phyloP scores from a whole-genome alignment of 2,797 vertebrate genomes.

The Eulemur coronatus region DNA sequence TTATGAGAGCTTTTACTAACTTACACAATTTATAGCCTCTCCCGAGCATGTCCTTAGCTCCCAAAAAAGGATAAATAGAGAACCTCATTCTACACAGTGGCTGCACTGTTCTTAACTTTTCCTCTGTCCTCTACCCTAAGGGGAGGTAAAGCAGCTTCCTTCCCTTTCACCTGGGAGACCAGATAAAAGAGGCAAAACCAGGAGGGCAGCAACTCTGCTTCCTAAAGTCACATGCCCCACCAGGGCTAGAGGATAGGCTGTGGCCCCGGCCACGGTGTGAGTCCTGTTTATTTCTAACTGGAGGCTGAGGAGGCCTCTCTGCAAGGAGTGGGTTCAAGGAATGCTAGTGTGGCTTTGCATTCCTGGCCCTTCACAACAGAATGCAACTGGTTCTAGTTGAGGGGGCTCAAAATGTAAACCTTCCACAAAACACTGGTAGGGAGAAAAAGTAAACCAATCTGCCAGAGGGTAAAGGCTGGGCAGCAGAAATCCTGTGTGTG shows the following conservation, averaged over 20 bases:
- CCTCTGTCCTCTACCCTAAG: not conserved
- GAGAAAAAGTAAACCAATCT: conserved; percentile 13
- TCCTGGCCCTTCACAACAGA: not conserved
- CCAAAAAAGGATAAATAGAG: not conserved
- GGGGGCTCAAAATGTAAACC: conserved; percentile 1
- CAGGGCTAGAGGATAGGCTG: rapidly evolving
- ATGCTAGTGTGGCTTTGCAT: not conserved
- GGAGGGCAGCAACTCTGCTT: not conserved
- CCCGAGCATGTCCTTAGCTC: not conserved
- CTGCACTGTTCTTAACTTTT: not conserved
- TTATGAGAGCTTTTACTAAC: not conserved
- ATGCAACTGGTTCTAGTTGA: not conserved
- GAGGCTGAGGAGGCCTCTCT: not conserved
- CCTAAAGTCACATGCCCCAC: not conserved
- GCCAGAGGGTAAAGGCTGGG: not conserved
- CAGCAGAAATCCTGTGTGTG: not conserved
- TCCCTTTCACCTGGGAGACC: not conserved
- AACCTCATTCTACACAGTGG: not conserved
- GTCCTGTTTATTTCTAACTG: not conserved
- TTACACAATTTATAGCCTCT: not conserved
- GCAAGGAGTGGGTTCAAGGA: not conserved
- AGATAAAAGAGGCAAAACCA: not conserved
- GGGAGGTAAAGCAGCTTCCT: not conserved
- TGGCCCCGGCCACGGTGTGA: not conserved
- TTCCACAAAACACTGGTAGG: not conserved